These are phyloP conservation scores for Hyaena hyaena DNA, from an alignment of 2,113 vertebrate genomes.

Conservation along the genomic window DNA sequence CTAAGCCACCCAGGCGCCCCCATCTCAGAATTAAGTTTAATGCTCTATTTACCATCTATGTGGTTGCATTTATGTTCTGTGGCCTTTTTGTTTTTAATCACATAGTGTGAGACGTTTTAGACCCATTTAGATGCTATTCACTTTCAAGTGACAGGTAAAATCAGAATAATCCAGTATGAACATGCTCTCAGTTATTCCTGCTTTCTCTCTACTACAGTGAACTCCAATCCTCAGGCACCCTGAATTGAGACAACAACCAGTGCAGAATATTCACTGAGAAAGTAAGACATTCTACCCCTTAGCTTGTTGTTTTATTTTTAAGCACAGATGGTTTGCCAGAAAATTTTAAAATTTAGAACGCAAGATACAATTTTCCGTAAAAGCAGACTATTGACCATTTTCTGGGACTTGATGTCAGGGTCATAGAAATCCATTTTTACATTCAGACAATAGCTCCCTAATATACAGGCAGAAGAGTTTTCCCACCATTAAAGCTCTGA, in stretches of 20 bases:
- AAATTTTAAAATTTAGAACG: conserved; percentile 36
- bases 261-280: neutral
- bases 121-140: neutral
- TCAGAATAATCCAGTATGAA: neutral
- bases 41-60: neutral
- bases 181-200: neutral
- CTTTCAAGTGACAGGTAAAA: neutral
- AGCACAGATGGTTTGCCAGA: neutral
- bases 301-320: neutral
- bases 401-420: neutral
- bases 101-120: neutral
- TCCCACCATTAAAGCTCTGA: neutral
- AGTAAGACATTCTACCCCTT: neutral
- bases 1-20: too few relatives aligned
- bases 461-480: neutral
- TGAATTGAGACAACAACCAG: neutral
- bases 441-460: neutral
- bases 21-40: neutral
- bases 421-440: neutral
- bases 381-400: neutral
- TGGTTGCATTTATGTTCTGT: neutral
- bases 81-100: neutral
- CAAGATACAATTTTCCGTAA: neutral
- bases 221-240: neutral
- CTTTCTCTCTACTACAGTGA: neutral